A percentile compares a stretch with the other conserved stretches of the same genome.
These are phyloP conservation scores for Argyrosomus japonicus DNA, from an alignment of 2,113 vertebrate species.

Conservation along the genomic window DNA sequence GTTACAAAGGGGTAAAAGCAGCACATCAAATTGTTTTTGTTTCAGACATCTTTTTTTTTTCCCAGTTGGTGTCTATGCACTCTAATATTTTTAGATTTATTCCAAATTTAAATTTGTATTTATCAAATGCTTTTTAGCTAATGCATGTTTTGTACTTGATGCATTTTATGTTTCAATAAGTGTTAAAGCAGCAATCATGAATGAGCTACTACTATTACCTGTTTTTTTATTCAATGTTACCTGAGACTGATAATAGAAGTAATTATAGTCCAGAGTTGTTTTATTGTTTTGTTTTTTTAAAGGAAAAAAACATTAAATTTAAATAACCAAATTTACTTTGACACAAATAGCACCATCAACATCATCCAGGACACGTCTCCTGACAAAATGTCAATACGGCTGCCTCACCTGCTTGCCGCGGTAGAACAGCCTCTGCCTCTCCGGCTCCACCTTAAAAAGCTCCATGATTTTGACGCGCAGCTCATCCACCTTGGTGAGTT, in stretches of 20 bases:
- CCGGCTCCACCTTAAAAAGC: constrained; percentile 90
- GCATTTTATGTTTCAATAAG: background rate
- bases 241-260: background rate
- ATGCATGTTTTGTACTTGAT: background rate
- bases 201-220: background rate
- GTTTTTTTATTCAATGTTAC: too few relatives aligned
- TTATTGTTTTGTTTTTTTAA: too few relatives aligned
- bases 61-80: background rate
- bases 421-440: constrained; percentile 93
- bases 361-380: background rate
- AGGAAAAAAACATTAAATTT: too few relatives aligned
- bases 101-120: background rate
- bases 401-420: constrained; percentile 93
- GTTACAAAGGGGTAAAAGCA: background rate
- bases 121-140: background rate
- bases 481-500: constrained; percentile 95
- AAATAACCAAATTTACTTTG: background rate
- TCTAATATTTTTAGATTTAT: background rate
- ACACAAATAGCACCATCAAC: background rate
- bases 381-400: background rate
- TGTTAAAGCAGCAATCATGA: background rate
- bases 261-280: too few relatives aligned
- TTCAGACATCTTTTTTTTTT: background rate
- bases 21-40: background rate
- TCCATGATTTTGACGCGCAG: constrained; percentile 89